Evolutionary conservation across 1,140 invertebrate species (phyloP).

Genomic region (Dendroctonus valens): DNA sequence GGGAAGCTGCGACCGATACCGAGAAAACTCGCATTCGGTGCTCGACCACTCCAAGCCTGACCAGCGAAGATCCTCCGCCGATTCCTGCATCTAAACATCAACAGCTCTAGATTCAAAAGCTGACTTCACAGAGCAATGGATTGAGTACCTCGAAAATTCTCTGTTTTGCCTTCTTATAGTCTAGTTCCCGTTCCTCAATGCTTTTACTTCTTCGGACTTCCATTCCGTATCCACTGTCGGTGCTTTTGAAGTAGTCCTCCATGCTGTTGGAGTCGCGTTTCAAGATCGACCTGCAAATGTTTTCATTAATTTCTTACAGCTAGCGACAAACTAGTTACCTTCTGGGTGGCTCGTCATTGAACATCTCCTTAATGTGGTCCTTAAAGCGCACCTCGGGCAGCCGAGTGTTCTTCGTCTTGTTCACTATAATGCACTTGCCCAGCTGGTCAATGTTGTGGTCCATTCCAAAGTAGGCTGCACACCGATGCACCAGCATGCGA

Average conservation of each 20-base stretch:
- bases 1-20: conserved; percentile 40
- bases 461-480: conserved; percentile 89
- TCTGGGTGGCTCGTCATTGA: conserved; percentile 63
- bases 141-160: conserved; percentile 67
- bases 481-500: conserved; percentile 90
- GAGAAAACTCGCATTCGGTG: conserved; percentile 45
- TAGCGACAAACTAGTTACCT: neutral
- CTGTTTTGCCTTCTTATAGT: conserved; percentile 77
- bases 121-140: too few relatives aligned
- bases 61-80: conserved; percentile 48
- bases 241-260: conserved; percentile 67
- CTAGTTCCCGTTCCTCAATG: conserved; percentile 86
- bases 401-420: conserved; percentile 71
- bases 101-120: neutral
- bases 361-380: conserved; percentile 60
- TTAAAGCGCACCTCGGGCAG: conserved; percentile 65
- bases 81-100: conserved; percentile 44
- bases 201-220: conserved; percentile 78
- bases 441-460: conserved; percentile 90
- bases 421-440: conserved; percentile 82
- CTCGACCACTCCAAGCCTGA: conserved; percentile 48
- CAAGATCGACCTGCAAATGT: conserved; percentile 66
- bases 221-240: conserved; percentile 61
- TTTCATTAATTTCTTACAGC: too few relatives aligned
- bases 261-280: conserved; percentile 78